Evolutionary conservation across 2,113 vertebrate species (phyloP).

Genomic region (Egretta garzetta): DNA sequence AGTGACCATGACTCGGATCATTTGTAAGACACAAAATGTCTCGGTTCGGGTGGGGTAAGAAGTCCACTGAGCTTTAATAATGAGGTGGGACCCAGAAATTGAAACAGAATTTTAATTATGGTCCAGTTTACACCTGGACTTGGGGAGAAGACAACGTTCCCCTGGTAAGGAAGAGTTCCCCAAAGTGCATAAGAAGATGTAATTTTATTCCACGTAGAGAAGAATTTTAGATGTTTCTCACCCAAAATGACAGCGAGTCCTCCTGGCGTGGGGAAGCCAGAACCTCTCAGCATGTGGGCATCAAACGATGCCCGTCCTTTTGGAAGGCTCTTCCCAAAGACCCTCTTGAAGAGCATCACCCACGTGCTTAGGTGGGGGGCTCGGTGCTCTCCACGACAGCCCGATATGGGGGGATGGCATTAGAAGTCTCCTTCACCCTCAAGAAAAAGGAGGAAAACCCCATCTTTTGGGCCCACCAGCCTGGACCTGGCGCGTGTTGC

Average conservation of each 20-base stretch:
- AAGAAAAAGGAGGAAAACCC: rapidly evolving
- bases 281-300: not conserved
- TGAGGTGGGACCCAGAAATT: not conserved
- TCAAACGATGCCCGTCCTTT: not conserved
- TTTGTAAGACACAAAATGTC: not conserved
- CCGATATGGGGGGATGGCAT: rapidly evolving
- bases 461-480: too few species aligned
- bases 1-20: not conserved
- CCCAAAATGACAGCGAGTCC: not conserved
- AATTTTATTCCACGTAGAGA: not conserved
- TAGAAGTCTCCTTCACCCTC: not conserved
- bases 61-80: not conserved
- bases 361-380: not conserved
- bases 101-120: not conserved
- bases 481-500: rapidly evolving
- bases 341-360: not conserved
- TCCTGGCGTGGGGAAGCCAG: rapidly evolving
- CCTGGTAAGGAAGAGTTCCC: not conserved
- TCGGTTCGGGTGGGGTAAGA: not conserved
- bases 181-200: not conserved
- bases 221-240: not conserved
- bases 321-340: not conserved
- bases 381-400: not conserved
- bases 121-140: not conserved
- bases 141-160: not conserved